Evolutionary conservation across 2,888 invertebrate species (phyloP).

Genomic region (Cantharis lateralis): DNA sequence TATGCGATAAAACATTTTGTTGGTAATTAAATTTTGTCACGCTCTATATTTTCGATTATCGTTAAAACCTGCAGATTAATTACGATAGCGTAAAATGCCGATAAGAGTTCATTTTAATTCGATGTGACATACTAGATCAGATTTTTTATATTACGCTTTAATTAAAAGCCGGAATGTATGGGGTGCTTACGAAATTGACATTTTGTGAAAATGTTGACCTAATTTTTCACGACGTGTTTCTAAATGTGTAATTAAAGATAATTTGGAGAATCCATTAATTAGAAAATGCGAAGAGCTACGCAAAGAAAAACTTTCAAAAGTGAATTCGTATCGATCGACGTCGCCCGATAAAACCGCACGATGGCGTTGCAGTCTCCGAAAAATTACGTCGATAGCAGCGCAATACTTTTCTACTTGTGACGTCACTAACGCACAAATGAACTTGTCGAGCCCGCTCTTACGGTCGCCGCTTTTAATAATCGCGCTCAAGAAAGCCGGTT

Average conservation of each 20-base stretch:
- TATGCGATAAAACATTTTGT: not conserved
- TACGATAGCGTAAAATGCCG: not conserved
- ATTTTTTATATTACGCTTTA: not conserved
- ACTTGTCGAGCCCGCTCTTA: not conserved
- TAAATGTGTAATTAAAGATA: not conserved
- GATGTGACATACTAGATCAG: not conserved
- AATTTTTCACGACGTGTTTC: not conserved
- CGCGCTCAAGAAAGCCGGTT: too few species aligned
- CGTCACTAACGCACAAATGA: not conserved
- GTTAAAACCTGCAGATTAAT: not conserved
- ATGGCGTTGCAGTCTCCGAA: not conserved
- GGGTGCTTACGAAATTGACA: not conserved
- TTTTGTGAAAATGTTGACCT: not conserved
- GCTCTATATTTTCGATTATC: not conserved
- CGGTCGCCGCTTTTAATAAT: not conserved
- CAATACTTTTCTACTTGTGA: not conserved
- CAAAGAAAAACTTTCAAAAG: not conserved
- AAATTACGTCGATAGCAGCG: not conserved
- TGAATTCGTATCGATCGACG: not conserved
- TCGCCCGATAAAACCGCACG: not conserved
- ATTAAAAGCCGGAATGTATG: not conserved
- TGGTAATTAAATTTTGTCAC: conserved; percentile 11
- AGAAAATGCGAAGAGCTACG: not conserved
- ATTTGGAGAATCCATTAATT: not conserved
- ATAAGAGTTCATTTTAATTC: not conserved